Base-by-base conservation (phyloP, 2,113 vertebrate genomes). In the Laticauda laticaudata region DNA sequence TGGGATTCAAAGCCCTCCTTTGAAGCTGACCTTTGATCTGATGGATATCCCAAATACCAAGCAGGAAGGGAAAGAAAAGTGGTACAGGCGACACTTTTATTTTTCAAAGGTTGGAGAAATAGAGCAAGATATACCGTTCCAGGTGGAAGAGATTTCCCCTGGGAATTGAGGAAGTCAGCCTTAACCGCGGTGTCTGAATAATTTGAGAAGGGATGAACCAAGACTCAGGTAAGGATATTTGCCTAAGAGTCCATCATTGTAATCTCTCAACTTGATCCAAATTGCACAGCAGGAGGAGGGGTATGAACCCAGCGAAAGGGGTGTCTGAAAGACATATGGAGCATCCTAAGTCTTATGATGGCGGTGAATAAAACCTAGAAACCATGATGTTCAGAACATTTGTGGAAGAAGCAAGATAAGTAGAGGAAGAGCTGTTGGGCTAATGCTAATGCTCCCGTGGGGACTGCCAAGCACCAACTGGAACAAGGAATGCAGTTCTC, bases 41-140 rank as follows among this genome's bases (percentile, higher is more conserved):
- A 18, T 0, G 75, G 55, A 81, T 26, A 20, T 75, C 57, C 59
- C 8, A 53, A 69, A 53, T 26, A 53, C 20, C 4, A 48, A 90
- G n/a, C 56, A 59, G 55, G 29, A 64, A 90, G 29, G 18, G 59
- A 75, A 69, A 75, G 21, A 5, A 43, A 43, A 2, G 1, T 6
- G 18, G 34, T 43, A 39, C 75, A 9, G 34, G 18, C 1, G 8
- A 6, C 3, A 21, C 4, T 1, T 64, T 15, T 48, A 51, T 90
- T 90, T 69, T 53, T 5, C 4, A 3, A 9, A 0, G 23, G 14
- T 4, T 10, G 15, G 5, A n/a, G 45, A 23, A 51, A 69, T 11
- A 14, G 48, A 6, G 89, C 43, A 34, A 75, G 48, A 0, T 4
- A 1, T 29, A 18, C 45, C 0, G 10, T 2, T 18, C 43, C 5